A percentile compares a stretch with the other conserved stretches of the same genome.
Evolutionary conservation across 2,888 invertebrate species (phyloP).

Genomic region (Pomacea canaliculata): DNA sequence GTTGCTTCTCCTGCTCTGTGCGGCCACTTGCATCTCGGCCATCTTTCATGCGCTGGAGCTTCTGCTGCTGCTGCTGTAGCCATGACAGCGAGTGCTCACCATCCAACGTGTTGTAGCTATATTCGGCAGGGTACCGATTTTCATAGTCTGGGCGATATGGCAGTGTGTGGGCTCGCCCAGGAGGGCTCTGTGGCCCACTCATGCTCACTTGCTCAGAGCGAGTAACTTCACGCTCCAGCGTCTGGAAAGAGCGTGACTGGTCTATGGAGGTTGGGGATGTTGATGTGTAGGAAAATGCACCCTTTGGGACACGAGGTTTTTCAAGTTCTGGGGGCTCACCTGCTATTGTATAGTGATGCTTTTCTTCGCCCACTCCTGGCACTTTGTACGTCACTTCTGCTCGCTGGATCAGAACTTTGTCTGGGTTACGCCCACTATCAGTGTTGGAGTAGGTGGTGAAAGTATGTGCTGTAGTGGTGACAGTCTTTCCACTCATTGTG

Average conservation of each 20-base stretch:
- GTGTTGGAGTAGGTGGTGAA: slow-evolving; percentile 46
- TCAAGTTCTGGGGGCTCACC: slow-evolving; percentile 46
- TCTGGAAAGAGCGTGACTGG: slow-evolving; percentile 28
- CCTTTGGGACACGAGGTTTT: slow-evolving; percentile 37
- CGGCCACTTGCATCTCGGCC: slow-evolving; percentile 44
- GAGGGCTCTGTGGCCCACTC: slow-evolving; percentile 12
- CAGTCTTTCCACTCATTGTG: slow-evolving; percentile 37
- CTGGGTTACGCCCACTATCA: slow-evolving; percentile 51
- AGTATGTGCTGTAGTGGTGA: slow-evolving; percentile 46
- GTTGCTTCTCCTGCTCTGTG: slow-evolving; percentile 79
- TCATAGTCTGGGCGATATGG: slow-evolving; percentile 63
- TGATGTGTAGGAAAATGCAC: slow-evolving; percentile 62
- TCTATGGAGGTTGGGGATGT: slow-evolving; percentile 39
- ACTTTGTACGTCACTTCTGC: slow-evolving; percentile 59
- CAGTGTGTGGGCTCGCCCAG: slow-evolving; percentile 40
- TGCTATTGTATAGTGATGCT: slow-evolving; percentile 53
- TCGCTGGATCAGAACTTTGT: slow-evolving; percentile 53
- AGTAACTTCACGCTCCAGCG: slow-evolving; percentile 30
- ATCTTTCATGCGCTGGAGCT: slow-evolving; percentile 55
- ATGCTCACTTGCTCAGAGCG: slow-evolving; percentile 6
- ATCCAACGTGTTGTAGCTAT: slow-evolving; percentile 46
- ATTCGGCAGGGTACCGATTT: slow-evolving; percentile 44
- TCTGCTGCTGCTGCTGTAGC: slow-evolving; percentile 67
- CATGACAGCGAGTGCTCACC: slow-evolving; percentile 54
- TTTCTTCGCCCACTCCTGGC: slow-evolving; percentile 51